These are phyloP conservation scores for Iphiclides podalirius DNA, from an alignment of 2,888 invertebrate genomes.

Conservation along the genomic window DNA sequence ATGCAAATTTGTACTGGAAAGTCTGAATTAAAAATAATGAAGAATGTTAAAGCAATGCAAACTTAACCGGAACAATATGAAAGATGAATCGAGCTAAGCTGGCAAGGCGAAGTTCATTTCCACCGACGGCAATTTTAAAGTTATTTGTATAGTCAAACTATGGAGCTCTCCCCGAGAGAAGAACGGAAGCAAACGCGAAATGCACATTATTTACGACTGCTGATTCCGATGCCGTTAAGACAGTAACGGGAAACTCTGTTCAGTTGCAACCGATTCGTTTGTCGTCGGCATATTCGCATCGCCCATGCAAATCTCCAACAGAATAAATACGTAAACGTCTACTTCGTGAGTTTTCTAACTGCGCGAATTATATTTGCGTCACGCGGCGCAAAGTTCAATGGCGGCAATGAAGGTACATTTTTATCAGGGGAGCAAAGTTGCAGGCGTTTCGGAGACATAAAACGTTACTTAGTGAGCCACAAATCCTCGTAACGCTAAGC, in stretches of 20 bases:
- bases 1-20: too few relatives aligned
- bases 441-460: conserved; percentile 72
- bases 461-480: conserved; percentile 78
- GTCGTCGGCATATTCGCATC: conserved; percentile 33
- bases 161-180: conserved; percentile 45
- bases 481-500: conserved; percentile 79
- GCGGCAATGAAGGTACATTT: conserved; percentile 49
- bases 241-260: conserved; percentile 57
- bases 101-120: conserved; percentile 38
- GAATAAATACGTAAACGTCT: not conserved
- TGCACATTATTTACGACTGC: conserved; percentile 68
- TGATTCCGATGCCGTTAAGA: conserved; percentile 58
- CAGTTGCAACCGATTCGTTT: conserved; percentile 41
- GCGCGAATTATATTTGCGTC: conserved; percentile 4
- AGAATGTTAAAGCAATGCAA: not conserved
- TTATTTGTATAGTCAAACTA: conserved; percentile 30
- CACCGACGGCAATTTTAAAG: conserved; percentile 47
- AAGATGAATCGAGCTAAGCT: conserved; percentile 1
- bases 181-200: conserved; percentile 63
- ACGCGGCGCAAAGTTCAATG: conserved; percentile 1
- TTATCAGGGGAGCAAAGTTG: conserved; percentile 69
- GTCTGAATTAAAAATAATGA: not conserved
- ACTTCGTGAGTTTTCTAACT: not conserved
- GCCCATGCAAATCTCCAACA: not conserved
- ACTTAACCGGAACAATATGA: not conserved